A percentile compares a stretch with the other conserved stretches of the same genome.
Conservation (phyloP, 2,888 invertebrate species). For the Hypselothyrea guttata region DNA sequence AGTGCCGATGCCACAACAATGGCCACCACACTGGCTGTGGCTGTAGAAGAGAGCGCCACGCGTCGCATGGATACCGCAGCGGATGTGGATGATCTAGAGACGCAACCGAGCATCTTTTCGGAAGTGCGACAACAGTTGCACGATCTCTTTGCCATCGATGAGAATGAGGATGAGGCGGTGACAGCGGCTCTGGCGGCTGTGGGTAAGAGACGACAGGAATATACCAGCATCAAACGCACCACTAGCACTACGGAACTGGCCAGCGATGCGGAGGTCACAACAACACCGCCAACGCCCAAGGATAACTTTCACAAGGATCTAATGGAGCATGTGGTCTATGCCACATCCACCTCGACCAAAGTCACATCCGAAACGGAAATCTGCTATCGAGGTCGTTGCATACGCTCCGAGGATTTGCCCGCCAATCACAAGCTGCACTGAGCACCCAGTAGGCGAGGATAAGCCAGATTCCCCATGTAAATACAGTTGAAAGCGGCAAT, state of each 20-base stretch:
- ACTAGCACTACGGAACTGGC: slow-evolving; percentile 23
- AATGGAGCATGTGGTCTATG: slow-evolving; percentile 82
- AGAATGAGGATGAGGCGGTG: slow-evolving; percentile 73
- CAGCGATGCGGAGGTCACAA: slow-evolving; percentile 31
- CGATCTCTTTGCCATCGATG: slow-evolving; percentile 79
- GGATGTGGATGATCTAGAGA: slow-evolving; percentile 72
- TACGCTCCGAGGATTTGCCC: slow-evolving; percentile 85
- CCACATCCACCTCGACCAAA: slow-evolving; percentile 89
- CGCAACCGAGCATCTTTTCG: slow-evolving; percentile 81
- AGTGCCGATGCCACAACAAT: slow-evolving; percentile 52
- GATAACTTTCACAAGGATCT: slow-evolving; percentile 80
- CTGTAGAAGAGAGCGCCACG: slow-evolving; percentile 71
- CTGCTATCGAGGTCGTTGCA: slow-evolving; percentile 92
- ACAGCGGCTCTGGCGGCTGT: slow-evolving; percentile 71
- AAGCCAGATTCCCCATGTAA: slow-evolving; percentile 44
- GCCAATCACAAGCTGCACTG: slow-evolving; percentile 81
- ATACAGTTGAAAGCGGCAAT: slow-evolving; percentile 49
- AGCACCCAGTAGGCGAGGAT: slow-evolving; percentile 29
- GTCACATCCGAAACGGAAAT: slow-evolving; percentile 94
- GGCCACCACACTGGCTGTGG: slow-evolving; percentile 53
- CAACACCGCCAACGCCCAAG: slow-evolving; percentile 52
- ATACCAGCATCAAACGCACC: slow-evolving; percentile 79
- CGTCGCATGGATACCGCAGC: slow-evolving; percentile 71
- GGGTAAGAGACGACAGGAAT: slow-evolving; percentile 79
- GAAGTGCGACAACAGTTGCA: slow-evolving; percentile 81